phyloP scores from a whole-genome alignment of 2,113 vertebrate genomes.

The Corythornis cristatus region DNA sequence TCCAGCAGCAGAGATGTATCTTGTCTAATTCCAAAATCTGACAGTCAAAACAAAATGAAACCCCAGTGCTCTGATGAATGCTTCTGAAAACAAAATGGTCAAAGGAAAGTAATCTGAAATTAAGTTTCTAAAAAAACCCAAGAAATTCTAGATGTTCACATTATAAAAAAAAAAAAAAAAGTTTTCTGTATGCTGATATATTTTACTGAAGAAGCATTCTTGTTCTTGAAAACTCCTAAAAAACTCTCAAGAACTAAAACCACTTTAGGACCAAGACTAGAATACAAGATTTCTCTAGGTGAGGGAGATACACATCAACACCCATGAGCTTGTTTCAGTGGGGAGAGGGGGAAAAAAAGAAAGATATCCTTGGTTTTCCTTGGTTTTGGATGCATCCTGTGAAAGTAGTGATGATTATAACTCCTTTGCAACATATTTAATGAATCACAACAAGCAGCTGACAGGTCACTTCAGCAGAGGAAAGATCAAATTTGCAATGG shows the following conservation, averaged over 20 bases:
- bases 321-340: background rate
- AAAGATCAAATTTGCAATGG: background rate
- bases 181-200: background rate
- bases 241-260: background rate
- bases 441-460: background rate
- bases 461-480: background rate
- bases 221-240: background rate
- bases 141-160: background rate
- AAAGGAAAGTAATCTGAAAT: background rate
- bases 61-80: background rate
- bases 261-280: background rate
- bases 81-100: constrained; percentile 1
- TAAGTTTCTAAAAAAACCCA: background rate
- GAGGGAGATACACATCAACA: background rate
- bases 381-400: background rate
- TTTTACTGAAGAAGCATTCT: background rate
- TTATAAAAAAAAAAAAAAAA: background rate
- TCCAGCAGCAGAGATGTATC: background rate
- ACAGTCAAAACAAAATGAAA: background rate
- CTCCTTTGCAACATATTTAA: background rate
- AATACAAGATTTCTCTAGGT: background rate
- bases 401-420: background rate
- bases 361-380: background rate
- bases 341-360: background rate
- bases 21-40: background rate